These are phyloP conservation scores for Nineta flava DNA, from an alignment of 2,888 invertebrate species.

Conservation along the genomic window DNA sequence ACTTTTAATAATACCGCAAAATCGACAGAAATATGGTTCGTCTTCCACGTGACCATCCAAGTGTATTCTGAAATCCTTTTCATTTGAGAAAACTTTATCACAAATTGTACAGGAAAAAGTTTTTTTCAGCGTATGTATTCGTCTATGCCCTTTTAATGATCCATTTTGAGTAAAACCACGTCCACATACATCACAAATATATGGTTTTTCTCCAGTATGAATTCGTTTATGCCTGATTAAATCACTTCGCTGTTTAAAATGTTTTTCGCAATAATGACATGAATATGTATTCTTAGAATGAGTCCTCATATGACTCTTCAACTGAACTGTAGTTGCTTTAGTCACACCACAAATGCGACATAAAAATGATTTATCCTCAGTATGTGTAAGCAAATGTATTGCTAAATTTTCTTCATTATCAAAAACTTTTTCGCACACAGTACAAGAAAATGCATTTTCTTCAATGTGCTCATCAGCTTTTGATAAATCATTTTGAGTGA, in stretches of 20 bases:
- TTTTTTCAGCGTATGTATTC: conserved; percentile 22
- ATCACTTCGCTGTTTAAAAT: background rate
- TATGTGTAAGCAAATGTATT: too few species aligned
- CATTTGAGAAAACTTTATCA: background rate
- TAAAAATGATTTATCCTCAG: too few species aligned
- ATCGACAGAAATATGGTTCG: conserved; percentile 20
- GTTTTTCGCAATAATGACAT: background rate
- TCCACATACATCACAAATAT: background rate
- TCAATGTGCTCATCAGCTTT: too few species aligned
- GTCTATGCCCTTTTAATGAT: conserved; percentile 17
- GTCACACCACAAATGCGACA: too few species aligned
- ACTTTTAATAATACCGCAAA: conserved; percentile 19
- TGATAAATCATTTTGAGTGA: too few species aligned
- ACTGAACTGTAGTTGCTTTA: conserved; percentile 7
- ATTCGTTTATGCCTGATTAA: background rate
- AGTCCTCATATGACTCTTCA: conserved; percentile 20
- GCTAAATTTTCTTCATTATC: too few species aligned
- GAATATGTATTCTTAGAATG: conserved; percentile 12
- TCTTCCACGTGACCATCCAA: conserved; percentile 10
- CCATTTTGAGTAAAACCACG: conserved; percentile 2
- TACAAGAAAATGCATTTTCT: too few species aligned
- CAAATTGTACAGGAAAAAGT: conserved; percentile 17
- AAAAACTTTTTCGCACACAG: too few species aligned
- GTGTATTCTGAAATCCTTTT: too few species aligned
- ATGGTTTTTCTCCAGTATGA: conserved; percentile 4